Conservation (phyloP, 1,140 invertebrate species). For the Pogonus chalceus region DNA sequence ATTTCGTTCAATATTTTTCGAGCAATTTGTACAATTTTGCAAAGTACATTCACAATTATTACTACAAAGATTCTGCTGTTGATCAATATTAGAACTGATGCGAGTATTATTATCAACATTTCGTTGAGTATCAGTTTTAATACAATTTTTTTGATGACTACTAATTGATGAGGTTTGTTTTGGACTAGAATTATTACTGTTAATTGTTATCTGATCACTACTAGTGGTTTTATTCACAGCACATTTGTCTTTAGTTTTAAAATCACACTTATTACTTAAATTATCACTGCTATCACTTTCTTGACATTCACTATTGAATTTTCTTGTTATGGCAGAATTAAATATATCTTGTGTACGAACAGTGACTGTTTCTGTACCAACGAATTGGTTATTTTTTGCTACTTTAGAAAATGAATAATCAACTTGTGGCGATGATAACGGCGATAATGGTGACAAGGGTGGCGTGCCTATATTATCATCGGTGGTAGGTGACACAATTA, state of each 20-base stretch:
- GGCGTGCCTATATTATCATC: background rate
- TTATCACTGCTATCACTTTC: background rate
- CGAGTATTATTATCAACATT: background rate
- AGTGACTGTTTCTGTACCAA: background rate
- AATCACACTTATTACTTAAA: background rate
- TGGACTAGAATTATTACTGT: background rate
- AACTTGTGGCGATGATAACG: background rate
- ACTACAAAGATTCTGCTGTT: background rate
- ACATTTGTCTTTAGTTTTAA: background rate
- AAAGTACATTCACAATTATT: conserved; percentile 22
- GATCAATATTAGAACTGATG: background rate
- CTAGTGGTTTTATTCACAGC: background rate
- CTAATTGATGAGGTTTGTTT: background rate
- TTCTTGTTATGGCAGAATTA: background rate
- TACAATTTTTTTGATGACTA: background rate
- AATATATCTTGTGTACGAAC: background rate
- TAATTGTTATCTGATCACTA: background rate
- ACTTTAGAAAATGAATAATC: background rate
- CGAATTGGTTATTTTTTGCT: background rate
- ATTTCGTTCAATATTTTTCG: conserved; percentile 23
- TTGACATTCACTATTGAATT: background rate
- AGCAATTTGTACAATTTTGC: conserved; percentile 25
- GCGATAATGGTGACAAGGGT: background rate
- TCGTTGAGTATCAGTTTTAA: background rate
- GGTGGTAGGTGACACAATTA: background rate